Conservation (phyloP, 2,797 vertebrate species). For the Mus caroli region DNA sequence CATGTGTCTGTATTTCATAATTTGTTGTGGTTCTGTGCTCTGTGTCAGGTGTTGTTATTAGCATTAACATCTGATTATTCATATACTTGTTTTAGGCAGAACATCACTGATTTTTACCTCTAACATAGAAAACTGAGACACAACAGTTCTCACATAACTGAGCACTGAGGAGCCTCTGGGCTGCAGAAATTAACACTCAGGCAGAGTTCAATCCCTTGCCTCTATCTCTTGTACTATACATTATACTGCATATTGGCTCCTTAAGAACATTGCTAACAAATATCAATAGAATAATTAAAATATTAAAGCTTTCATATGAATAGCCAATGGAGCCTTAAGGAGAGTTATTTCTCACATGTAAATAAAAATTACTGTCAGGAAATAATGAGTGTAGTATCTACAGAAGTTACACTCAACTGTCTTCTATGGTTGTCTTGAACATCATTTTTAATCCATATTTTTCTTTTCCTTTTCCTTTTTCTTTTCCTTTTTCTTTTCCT, state of each 20-base stretch:
- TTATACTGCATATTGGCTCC: rapidly evolving
- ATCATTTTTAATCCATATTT: background rate
- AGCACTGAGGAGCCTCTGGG: background rate
- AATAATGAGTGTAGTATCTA: background rate
- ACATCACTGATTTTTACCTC: background rate
- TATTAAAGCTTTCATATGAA: background rate
- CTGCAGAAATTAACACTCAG: background rate
- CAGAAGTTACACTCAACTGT: background rate
- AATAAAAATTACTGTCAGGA: background rate
- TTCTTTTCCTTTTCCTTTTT: too few relatives aligned
- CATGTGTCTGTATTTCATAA: background rate
- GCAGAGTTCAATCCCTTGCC: background rate
- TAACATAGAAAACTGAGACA: background rate
- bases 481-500: too few relatives aligned
- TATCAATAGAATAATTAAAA: background rate
- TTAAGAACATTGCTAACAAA: background rate
- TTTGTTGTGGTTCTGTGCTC: background rate
- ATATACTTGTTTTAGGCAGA: background rate
- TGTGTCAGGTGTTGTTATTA: background rate
- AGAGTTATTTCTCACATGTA: background rate
- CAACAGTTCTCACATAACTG: background rate
- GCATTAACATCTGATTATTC: background rate
- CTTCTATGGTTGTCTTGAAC: background rate
- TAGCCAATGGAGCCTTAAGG: background rate
- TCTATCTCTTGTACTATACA: rapidly evolving